A percentile compares a stretch with the other conserved stretches of the same genome.
These are phyloP conservation scores for Pygocentrus nattereri DNA, from an alignment of 2,797 vertebrate genomes.

Conservation along the genomic window DNA sequence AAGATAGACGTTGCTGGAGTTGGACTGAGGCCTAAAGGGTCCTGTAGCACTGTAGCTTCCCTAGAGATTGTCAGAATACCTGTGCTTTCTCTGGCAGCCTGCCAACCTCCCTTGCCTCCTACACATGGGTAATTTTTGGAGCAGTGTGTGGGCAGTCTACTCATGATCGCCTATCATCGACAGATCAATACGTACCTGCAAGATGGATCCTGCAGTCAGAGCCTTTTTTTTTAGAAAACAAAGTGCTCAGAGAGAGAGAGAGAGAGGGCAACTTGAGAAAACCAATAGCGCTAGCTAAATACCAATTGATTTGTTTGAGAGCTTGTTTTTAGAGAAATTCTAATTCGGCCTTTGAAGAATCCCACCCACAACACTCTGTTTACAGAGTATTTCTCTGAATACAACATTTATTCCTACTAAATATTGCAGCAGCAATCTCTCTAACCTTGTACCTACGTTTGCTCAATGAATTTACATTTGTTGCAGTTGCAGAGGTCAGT, in stretches of 20 bases:
- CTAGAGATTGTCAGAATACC: constrained; percentile 17
- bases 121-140: constrained; percentile 43
- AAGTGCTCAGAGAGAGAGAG: not conserved
- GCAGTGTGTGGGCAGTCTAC: constrained; percentile 35
- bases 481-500: not conserved
- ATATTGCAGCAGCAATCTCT: not conserved
- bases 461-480: constrained; percentile 1
- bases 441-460: not conserved
- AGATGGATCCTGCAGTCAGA: constrained; percentile 22
- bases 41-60: not conserved
- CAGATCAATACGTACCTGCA: constrained; percentile 46
- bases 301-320: constrained; percentile 5
- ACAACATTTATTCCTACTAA: not conserved
- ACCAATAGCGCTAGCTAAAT: not conserved
- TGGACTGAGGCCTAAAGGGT: not conserved
- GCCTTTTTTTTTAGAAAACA: constrained; percentile 22
- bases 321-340: not conserved
- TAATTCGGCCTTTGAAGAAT: not conserved
- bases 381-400: not conserved
- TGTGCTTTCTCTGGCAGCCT: constrained; percentile 23
- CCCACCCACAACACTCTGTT: constrained; percentile 5
- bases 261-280: constrained; percentile 6
- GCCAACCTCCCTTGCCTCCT: constrained; percentile 16
- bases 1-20: not conserved
- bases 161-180: constrained; percentile 38